A percentile compares a stretch with the other conserved stretches of the same genome.
These are phyloP conservation scores for Calephelis nemesis DNA, from an alignment of 1,140 invertebrate species.

Conservation along the genomic window DNA sequence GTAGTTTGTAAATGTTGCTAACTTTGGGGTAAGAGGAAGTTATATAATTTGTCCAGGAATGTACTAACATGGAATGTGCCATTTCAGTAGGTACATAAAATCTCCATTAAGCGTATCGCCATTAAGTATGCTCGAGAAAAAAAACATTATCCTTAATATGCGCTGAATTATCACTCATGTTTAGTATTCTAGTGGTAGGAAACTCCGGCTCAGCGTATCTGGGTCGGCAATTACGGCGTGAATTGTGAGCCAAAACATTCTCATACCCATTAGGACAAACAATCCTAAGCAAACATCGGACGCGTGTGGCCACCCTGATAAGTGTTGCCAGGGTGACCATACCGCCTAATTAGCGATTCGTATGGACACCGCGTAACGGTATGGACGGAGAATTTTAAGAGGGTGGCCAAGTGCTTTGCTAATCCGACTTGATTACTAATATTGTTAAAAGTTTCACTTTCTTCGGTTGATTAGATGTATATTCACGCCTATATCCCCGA, in stretches of 20 bases:
- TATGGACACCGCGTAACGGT: background rate
- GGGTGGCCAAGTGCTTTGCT: conserved; percentile 1
- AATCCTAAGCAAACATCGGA: conserved; percentile 64
- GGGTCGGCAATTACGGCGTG: conserved; percentile 52
- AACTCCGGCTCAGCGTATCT: conserved; percentile 26
- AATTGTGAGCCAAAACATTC: conserved; percentile 48
- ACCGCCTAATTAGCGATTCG: conserved; percentile 50
- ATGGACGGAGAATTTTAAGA: conserved; percentile 5
- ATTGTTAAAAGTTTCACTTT: background rate
- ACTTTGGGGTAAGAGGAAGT: no score
- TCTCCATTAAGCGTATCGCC: no score
- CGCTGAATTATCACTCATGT: background rate
- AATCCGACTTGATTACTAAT: conserved; percentile 11
- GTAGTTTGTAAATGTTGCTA: no score
- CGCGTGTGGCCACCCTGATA: conserved; percentile 65
- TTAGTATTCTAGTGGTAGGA: background rate
- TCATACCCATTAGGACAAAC: conserved; percentile 65
- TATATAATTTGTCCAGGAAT: no score
- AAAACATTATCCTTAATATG: background rate
- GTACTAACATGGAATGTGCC: no score
- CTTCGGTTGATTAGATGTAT: background rate
- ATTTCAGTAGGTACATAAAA: no score
- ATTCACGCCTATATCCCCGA: no score
- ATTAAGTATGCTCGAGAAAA: no score
- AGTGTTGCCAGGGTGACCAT: conserved; percentile 53